Percentiles rank a stretch among this genome's conserved stretches.
phyloP scores from a whole-genome alignment of 2,113 vertebrate species.

The Psilopogon haemacephalus region DNA sequence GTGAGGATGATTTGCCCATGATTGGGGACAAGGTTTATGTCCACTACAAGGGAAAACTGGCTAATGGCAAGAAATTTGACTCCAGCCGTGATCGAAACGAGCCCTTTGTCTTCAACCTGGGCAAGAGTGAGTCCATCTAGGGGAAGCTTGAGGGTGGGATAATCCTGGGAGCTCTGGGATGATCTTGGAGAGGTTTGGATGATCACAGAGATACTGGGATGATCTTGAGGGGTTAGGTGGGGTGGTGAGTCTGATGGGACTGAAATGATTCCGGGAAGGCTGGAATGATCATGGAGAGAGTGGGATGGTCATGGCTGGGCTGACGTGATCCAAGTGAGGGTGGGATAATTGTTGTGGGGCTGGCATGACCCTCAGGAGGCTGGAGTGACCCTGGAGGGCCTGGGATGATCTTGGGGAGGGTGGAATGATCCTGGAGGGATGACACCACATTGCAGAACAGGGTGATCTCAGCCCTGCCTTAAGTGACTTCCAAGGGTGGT shows the following conservation, averaged over 20 bases:
- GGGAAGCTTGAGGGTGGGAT: neutral
- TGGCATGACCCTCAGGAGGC: neutral
- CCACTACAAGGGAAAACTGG: slow-evolving; percentile 91
- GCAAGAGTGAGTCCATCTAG: slow-evolving; percentile 76
- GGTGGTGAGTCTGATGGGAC: neutral
- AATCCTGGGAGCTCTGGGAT: neutral
- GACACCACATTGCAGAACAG: neutral
- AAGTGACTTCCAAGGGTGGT: neutral
- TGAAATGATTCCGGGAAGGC: neutral
- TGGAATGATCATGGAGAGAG: neutral
- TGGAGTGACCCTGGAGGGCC: neutral
- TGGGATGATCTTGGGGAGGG: neutral
- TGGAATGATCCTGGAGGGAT: neutral
- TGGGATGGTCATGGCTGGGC: no score
- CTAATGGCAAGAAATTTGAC: slow-evolving; percentile 92
- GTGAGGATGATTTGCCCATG: slow-evolving; percentile 86
- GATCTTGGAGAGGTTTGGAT: neutral
- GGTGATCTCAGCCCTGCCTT: neutral
- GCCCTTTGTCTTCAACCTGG: slow-evolving; percentile 90
- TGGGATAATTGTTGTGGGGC: no score
- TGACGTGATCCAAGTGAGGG: neutral
- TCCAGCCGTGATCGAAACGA: slow-evolving; percentile 90
- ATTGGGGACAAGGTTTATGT: slow-evolving; percentile 92
- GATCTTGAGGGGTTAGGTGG: neutral
- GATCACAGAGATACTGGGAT: neutral